Base-by-base conservation (phyloP, 2,888 invertebrate genomes). In the Teinopalpus imperialis region DNA sequence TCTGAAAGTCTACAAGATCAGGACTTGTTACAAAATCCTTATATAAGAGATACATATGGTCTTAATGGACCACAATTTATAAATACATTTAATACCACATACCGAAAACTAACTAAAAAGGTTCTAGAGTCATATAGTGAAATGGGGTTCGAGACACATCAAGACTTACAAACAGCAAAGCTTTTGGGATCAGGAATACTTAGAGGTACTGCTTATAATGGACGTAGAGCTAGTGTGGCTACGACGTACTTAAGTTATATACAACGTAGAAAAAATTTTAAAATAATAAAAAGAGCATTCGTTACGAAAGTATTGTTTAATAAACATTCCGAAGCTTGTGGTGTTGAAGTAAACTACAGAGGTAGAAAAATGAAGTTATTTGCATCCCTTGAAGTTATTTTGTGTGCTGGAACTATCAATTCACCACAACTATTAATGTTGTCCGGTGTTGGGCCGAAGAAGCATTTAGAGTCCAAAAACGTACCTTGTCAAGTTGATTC, bases 291-390 rank as follows among this genome's bases (percentile, higher is more conserved):
- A 32, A 67, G 89, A 48, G 78, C 90, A 0, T 69, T 81, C 4
- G 92, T 87, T 1, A 81, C 75, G 0, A 79, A 82, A 57, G 63
- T 92, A 20, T 54, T 90, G 2, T 79, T 91, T 13, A 78, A 92
- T 57, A 56, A 66, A 0, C 21, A 56, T 2, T 75, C 81, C 7
- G 74, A 69, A 4, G 75, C 64, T 0, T 78, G 78, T 1, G 86
- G 90, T 2, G 78, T 87, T 23, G 58, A 85, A 57, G 59, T 69
- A 1, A 61, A 81, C 44, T 69, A 54, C 3, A 64, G 59, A 13
- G 54, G 54, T 1, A 48, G 41, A 40, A 56, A n/a, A 16, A 27
- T 57, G 4, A 59, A n/a, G 14, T 51, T 61, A 31, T 52, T 50
- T 1, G 83, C 73, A 0, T 74, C 44, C 9, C 77, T 74, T 35